Evolutionary conservation across 2,113 vertebrate genomes (phyloP).

Genomic region (Pseudorectes ferrugineus): DNA sequence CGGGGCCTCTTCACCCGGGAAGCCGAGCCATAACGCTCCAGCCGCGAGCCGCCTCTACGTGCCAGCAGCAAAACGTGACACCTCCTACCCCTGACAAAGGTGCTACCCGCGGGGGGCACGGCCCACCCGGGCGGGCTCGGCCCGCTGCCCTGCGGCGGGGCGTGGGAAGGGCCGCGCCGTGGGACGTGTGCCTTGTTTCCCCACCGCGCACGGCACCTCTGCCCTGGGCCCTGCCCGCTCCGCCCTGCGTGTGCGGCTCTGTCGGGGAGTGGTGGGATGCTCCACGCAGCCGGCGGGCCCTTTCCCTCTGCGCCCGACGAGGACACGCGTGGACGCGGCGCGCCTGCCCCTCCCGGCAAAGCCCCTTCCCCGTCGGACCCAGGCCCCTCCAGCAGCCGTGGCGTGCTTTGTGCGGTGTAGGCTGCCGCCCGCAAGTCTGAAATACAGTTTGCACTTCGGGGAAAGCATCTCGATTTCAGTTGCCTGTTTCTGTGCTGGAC

Average conservation of each 20-base stretch:
- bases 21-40: background rate
- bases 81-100: background rate
- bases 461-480: background rate
- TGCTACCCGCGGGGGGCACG: background rate
- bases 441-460: background rate
- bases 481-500: background rate
- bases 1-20: background rate
- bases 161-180: background rate
- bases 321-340: background rate
- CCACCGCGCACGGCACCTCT: background rate
- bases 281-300: background rate
- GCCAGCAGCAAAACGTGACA: background rate
- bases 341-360: background rate
- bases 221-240: background rate
- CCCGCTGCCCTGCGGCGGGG: background rate
- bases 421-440: background rate
- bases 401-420: background rate
- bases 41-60: background rate
- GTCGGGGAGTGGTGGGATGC: background rate
- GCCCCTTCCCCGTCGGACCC: background rate
- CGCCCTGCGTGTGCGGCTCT: too few relatives aligned
- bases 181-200: too few relatives aligned
- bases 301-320: too few relatives aligned
- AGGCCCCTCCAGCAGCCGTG: background rate
- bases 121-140: background rate